Evolutionary conservation across 2,888 invertebrate species (phyloP), one percentile per base, ranked within the genome.

Genomic region (Hermaeophaga mercurialis): DNA sequence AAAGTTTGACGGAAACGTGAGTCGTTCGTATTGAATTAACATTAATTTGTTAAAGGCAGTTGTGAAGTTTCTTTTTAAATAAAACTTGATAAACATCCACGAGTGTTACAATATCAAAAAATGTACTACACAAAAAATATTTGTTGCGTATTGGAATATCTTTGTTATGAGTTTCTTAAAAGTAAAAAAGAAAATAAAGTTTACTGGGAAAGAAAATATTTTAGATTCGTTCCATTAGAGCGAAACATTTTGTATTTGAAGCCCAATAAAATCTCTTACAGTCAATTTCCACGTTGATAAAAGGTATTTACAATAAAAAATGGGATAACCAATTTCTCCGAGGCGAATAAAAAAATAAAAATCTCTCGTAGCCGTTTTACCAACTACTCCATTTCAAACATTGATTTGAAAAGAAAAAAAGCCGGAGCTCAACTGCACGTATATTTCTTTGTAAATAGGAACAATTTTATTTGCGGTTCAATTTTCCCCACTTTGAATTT

Each of bases 391-490:
- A 49, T 31, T 39, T 49, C 38, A 49, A 49, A 49, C 39, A 18
- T 49, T 41, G 49, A 49, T 36, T 49, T 41, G 17, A 17, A 36
- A 46, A 19, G 39, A 39, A 39, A 46, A 46, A 46, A 34, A 46
- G 1, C n/a, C 15, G 28, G 31, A n/a, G 11, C 31, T 15, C 44
- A 18, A 48, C 22, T 26, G 31, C 49, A 39, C 39, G 39, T 49
- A 49, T 54, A 39, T 54, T 28, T 46, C 36, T 52, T 45, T 34
- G 34, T 47, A 50, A 43, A 48, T 31, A 28, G 45, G 38, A 36
- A 48, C 45, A 47, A 54, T 54, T 45, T 58, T 47, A 54, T 54
- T 58, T 58, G 58, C 58, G 48, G 57, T 54, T 48, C 57, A 44
- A 57, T 57, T 57, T 57, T 43, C 48, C 12, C 49, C 45, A 38